A percentile compares a stretch with the other conserved stretches of the same genome.
Evolutionary conservation across 2,797 vertebrate genomes (phyloP).

Genomic region (Trachops cirrhosus): DNA sequence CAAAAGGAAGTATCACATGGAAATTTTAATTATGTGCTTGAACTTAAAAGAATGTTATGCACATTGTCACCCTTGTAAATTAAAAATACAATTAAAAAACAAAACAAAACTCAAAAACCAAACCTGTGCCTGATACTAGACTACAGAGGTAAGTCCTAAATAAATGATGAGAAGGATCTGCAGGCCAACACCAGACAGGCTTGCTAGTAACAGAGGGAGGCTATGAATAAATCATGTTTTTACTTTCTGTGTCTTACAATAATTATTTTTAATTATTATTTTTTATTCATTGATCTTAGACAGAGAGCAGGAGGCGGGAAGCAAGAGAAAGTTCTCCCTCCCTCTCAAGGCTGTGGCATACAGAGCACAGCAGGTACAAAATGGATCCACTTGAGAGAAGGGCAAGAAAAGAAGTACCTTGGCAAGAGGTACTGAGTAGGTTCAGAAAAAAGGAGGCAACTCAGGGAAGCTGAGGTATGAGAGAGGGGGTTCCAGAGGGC

Average conservation of each 20-base stretch:
- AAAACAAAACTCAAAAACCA: background rate
- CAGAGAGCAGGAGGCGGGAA: background rate
- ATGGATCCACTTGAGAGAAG: background rate
- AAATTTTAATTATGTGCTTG: background rate
- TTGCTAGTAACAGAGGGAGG: background rate
- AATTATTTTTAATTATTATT: no score
- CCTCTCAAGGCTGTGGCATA: background rate
- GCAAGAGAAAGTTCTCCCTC: background rate
- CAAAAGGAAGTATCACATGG: background rate
- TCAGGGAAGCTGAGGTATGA: background rate
- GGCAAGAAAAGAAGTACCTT: background rate
- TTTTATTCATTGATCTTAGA: background rate
- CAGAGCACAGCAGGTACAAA: background rate
- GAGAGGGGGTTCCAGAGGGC: background rate
- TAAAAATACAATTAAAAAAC: background rate
- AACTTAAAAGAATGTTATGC: constrained; percentile 15
- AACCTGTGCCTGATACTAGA: background rate
- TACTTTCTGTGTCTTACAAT: background rate
- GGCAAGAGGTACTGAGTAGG: background rate
- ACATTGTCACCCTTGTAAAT: background rate
- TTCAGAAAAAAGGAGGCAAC: background rate
- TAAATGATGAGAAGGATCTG: background rate
- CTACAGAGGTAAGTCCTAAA: background rate
- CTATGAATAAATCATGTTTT: background rate
- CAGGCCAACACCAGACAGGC: background rate